Evolutionary conservation across 2,888 invertebrate species (phyloP).

Genomic region (Eurytoma adleriae): DNA sequence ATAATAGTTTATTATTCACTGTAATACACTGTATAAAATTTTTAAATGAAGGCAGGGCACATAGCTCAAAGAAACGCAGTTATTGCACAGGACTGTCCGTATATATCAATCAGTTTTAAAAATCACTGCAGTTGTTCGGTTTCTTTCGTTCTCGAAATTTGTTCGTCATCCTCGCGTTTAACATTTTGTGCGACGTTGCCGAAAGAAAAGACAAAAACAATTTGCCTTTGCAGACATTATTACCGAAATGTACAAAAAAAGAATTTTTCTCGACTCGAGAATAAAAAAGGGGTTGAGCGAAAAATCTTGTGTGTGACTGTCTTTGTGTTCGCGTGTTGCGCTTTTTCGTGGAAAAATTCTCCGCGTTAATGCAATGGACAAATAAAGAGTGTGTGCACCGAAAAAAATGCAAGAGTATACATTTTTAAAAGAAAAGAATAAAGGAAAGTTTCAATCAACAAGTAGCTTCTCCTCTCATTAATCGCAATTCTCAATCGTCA

Average conservation of each 20-base stretch:
- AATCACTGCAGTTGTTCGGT: constrained; percentile 28
- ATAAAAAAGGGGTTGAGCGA: neutral
- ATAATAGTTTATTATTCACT: constrained; percentile 58
- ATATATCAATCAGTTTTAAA: constrained; percentile 38
- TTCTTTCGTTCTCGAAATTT: constrained; percentile 3
- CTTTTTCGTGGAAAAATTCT: constrained; percentile 58
- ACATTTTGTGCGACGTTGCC: constrained; percentile 10
- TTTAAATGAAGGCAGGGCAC: constrained; percentile 58
- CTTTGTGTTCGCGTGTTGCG: constrained; percentile 8
- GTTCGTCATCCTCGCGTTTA: neutral
- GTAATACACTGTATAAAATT: constrained; percentile 59
- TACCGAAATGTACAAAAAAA: constrained; percentile 3
- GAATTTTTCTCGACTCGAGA: neutral
- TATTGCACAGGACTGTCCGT: constrained; percentile 58
- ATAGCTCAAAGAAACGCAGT: constrained; percentile 57
- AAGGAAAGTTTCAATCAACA: constrained; percentile 50
- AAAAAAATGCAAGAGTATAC: constrained; percentile 44
- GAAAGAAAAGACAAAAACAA: neutral
- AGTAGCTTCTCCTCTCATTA: constrained; percentile 42
- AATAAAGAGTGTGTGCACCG: constrained; percentile 64
- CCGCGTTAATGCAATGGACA: constrained; percentile 62
- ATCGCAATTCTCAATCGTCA: constrained; percentile 29
- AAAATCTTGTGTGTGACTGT: neutral
- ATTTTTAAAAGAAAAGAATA: constrained; percentile 20
- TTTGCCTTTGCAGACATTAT: neutral